Percentiles rank a stretch among this genome's conserved stretches.
phyloP scores from a whole-genome alignment of 2,888 invertebrate genomes.

The Pollenia angustigena region DNA sequence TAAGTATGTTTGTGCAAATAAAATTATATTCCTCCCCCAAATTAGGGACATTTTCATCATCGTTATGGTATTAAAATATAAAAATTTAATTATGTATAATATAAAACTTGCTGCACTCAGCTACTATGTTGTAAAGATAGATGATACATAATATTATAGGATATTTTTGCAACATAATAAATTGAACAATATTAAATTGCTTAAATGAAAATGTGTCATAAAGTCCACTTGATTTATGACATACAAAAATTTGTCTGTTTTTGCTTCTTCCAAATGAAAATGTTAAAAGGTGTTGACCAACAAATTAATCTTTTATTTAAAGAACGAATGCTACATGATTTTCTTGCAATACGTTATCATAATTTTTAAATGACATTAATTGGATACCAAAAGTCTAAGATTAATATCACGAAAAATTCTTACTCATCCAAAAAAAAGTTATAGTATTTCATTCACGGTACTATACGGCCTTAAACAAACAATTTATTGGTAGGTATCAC shows the following conservation, averaged over 20 bases:
- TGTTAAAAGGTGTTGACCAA: conserved; percentile 32
- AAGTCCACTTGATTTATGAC: neutral
- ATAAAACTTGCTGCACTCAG: too few relatives aligned
- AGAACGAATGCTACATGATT: neutral
- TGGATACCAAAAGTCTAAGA: conserved; percentile 48
- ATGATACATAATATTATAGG: too few relatives aligned
- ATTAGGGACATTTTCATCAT: too few relatives aligned
- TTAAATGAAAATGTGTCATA: too few relatives aligned
- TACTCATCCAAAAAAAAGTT: conserved; percentile 15
- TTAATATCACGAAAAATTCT: conserved; percentile 17
- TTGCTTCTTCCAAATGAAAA: neutral
- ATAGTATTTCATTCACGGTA: neutral
- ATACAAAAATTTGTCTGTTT: neutral
- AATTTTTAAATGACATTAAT: conserved; percentile 53
- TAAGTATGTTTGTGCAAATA: too few relatives aligned
- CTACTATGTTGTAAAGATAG: too few relatives aligned
- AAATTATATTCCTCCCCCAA: too few relatives aligned
- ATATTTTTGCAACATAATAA: too few relatives aligned
- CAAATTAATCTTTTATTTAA: conserved; percentile 13
- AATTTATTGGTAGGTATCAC: conserved; percentile 50
- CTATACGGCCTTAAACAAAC: conserved; percentile 13
- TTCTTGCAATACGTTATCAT: neutral
- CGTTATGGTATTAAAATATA: too few relatives aligned
- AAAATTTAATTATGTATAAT: too few relatives aligned
- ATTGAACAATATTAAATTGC: too few relatives aligned